A percentile compares a stretch with the other conserved stretches of the same genome.
Conservation (phyloP, 2,888 invertebrate species). For the Polyploca ridens region DNA sequence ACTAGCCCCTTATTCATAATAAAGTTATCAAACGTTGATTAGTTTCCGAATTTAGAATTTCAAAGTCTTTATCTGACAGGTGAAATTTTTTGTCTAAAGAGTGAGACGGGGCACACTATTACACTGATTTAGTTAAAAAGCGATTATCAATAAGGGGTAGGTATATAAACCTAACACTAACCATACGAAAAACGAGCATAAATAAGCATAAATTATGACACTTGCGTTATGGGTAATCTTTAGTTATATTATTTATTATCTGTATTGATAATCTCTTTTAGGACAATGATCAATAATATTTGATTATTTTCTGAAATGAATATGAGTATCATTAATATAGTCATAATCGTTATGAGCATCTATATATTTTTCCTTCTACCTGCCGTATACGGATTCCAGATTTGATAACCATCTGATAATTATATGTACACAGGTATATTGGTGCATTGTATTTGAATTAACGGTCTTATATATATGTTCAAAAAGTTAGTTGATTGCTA, state of each 20-base stretch:
- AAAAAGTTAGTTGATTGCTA: slow-evolving; percentile 3
- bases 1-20: too few relatives aligned
- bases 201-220: neutral
- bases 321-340: neutral
- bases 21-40: too few relatives aligned
- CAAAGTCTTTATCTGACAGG: too few relatives aligned
- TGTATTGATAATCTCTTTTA: neutral
- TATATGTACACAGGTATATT: neutral
- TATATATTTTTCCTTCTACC: neutral
- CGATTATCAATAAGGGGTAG: too few relatives aligned
- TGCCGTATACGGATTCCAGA: neutral
- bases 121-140: too few relatives aligned
- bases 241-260: too few relatives aligned
- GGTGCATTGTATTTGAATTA: neutral
- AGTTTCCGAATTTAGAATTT: too few relatives aligned
- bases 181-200: neutral
- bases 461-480: neutral
- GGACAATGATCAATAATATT: neutral
- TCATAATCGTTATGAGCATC: neutral
- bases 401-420: neutral
- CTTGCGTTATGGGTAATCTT: neutral
- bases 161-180: neutral
- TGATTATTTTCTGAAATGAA: neutral
- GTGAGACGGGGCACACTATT: too few relatives aligned
- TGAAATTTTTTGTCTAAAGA: too few relatives aligned